phyloP scores from a whole-genome alignment of 1,140 invertebrate species.

The Orchesella cincta region DNA sequence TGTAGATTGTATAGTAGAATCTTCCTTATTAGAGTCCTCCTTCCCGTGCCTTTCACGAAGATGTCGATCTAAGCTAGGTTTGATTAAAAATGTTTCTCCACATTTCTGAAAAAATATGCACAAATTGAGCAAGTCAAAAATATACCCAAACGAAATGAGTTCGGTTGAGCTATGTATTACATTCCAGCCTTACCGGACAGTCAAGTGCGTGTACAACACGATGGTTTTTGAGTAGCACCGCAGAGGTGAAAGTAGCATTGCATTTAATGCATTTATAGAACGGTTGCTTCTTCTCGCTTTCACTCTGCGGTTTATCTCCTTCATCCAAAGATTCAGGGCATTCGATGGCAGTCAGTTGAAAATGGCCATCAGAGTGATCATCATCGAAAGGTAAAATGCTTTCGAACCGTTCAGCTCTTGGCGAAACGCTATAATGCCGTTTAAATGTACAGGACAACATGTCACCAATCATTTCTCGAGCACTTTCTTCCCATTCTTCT shows the following conservation, averaged over 20 bases:
- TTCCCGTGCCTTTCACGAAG: not conserved
- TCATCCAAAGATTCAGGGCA: not conserved
- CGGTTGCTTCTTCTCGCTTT: not conserved
- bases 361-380: not conserved
- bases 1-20: too few relatives aligned
- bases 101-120: not conserved
- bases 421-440: too few relatives aligned
- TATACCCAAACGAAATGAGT: too few relatives aligned
- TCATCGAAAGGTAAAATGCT: too few relatives aligned
- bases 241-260: not conserved
- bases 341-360: not conserved
- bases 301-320: not conserved
- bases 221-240: constrained; percentile 4
- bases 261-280: not conserved
- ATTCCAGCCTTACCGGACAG: not conserved
- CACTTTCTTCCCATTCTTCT: not conserved
- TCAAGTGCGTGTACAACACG: not conserved
- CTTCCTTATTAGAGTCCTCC: not conserved
- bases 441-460: too few relatives aligned
- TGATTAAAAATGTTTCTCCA: not conserved
- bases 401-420: too few relatives aligned
- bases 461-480: too few relatives aligned
- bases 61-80: not conserved
- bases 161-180: too few relatives aligned
- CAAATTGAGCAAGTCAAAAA: not conserved